Conservation (phyloP, 2,888 invertebrate species). For the Arenicola marina region DNA sequence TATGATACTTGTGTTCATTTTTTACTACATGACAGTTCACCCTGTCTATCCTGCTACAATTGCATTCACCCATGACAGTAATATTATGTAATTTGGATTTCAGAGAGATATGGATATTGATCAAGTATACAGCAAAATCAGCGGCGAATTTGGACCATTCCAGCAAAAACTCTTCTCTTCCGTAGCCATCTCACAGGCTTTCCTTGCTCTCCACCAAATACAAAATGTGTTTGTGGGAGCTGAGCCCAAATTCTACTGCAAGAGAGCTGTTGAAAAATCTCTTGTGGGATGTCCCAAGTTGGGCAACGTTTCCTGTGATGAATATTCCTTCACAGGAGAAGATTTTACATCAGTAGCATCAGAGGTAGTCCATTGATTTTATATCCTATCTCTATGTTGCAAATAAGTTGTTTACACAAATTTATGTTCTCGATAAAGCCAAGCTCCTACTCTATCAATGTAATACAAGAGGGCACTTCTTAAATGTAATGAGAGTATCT, state of each 20-base stretch:
- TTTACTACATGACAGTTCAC: too few relatives aligned
- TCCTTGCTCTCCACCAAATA: constrained; percentile 29
- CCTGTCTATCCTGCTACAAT: too few relatives aligned
- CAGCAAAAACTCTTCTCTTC: constrained; percentile 27
- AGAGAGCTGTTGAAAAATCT: background rate
- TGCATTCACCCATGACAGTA: too few relatives aligned
- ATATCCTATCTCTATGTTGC: too few relatives aligned
- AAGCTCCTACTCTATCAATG: too few relatives aligned
- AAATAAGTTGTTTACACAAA: too few relatives aligned
- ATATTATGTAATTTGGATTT: too few relatives aligned
- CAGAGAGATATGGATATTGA: constrained; percentile 32
- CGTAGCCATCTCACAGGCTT: constrained; percentile 22
- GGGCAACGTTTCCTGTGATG: constrained; percentile 13
- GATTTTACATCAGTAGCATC: constrained; percentile 35
- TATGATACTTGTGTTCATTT: too few relatives aligned
- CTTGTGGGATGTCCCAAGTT: constrained; percentile 5
- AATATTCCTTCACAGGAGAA: constrained; percentile 16
- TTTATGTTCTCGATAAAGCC: too few relatives aligned
- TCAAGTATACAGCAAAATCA: constrained; percentile 27
- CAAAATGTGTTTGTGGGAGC: constrained; percentile 34
- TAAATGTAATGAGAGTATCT: too few relatives aligned
- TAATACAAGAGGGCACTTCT: too few relatives aligned
- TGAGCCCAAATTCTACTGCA: constrained; percentile 27
- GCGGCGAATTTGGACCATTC: constrained; percentile 31
- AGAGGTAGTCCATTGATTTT: too few relatives aligned